These are phyloP conservation scores for Biston stratarius DNA, from an alignment of 2,888 invertebrate genomes.

Conservation along the genomic window DNA sequence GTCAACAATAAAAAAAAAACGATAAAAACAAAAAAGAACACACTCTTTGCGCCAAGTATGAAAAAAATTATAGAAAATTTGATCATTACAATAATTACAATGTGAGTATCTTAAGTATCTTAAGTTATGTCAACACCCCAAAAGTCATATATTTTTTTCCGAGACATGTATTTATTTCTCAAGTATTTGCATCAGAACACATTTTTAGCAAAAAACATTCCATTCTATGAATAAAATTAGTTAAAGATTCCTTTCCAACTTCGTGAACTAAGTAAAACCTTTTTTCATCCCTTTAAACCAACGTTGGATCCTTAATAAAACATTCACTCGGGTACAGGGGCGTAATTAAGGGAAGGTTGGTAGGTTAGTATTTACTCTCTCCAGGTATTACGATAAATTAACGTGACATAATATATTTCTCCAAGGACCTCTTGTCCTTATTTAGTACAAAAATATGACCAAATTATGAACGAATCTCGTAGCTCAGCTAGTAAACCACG, in stretches of 20 bases:
- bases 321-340: conserved; percentile 45
- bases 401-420: neutral
- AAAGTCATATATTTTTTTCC: neutral
- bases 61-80: too few relatives aligned
- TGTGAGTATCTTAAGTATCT: too few relatives aligned
- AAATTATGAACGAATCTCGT: too few relatives aligned
- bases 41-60: too few relatives aligned
- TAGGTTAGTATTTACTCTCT: neutral
- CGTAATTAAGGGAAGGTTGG: neutral
- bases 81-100: too few relatives aligned
- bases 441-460: too few relatives aligned
- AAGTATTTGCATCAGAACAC: neutral
- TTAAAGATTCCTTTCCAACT: conserved; percentile 40
- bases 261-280: conserved; percentile 31
- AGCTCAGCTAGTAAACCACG: too few relatives aligned
- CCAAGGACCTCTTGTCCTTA: too few relatives aligned
- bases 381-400: neutral
- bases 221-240: conserved; percentile 46
- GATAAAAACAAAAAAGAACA: too few relatives aligned
- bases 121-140: too few relatives aligned
- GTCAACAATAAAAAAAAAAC: too few relatives aligned
- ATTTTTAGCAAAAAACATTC: conserved; percentile 16
- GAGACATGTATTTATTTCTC: neutral
- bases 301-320: conserved; percentile 50
- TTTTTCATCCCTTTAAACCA: conserved; percentile 31